A percentile compares a stretch with the other conserved stretches of the same genome.
phyloP scores from a whole-genome alignment of 2,888 invertebrate genomes.

The Creontiades dilutus region DNA sequence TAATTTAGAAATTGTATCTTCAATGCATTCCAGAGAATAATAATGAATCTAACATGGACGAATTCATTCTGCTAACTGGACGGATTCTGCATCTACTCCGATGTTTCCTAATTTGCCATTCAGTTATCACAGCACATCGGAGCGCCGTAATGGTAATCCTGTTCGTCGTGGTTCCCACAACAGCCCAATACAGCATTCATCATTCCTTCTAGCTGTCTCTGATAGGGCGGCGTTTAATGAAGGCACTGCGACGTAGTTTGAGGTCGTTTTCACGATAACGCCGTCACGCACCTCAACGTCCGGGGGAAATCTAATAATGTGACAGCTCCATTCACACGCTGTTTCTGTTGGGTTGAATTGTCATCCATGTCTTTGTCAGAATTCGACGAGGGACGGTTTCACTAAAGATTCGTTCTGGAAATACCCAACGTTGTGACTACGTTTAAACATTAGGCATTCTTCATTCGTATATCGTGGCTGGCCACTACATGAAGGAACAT shows the following conservation, averaged over 20 bases:
- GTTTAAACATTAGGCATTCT: no score
- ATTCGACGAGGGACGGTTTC: no score
- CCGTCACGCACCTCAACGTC: constrained; percentile 37
- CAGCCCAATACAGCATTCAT: background rate
- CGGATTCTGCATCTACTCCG: no score
- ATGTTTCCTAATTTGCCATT: no score
- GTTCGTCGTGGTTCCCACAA: background rate
- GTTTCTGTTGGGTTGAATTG: constrained; percentile 1
- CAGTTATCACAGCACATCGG: no score
- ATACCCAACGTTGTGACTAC: no score
- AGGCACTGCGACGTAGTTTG: constrained; percentile 13
- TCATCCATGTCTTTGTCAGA: background rate
- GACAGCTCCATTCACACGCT: constrained; percentile 34
- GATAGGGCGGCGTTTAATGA: background rate
- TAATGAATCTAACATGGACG: background rate
- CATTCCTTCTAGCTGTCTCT: background rate
- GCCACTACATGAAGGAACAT: no score
- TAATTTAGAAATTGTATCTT: no score
- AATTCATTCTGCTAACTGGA: no score
- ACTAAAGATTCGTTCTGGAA: no score
- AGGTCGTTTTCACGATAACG: constrained; percentile 31
- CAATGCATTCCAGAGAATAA: background rate
- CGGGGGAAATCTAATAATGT: constrained; percentile 39
- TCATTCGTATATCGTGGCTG: no score
- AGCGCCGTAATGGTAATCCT: background rate